Conservation (phyloP, 2,888 invertebrate genomes). For the Acrocyrtus sp. region DNA sequence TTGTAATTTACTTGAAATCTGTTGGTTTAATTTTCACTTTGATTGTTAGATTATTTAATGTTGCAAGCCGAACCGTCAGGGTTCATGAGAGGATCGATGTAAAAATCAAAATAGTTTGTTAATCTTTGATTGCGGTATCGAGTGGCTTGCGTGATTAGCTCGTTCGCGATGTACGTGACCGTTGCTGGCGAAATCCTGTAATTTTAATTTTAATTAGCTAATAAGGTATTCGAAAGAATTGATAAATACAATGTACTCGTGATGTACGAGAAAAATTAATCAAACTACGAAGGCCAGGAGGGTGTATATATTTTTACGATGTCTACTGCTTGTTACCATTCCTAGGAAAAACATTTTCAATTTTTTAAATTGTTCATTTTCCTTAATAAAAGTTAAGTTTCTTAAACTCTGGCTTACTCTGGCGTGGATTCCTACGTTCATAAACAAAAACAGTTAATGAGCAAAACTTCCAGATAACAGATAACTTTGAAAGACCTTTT, state of each 20-base stretch:
- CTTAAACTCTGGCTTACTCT: slow-evolving; percentile 17
- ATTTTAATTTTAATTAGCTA: neutral
- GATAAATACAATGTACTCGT: too few relatives aligned
- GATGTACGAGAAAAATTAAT: too few relatives aligned
- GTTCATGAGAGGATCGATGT: slow-evolving; percentile 79
- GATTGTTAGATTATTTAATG: too few relatives aligned
- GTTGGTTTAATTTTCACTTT: neutral
- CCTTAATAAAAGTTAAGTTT: slow-evolving; percentile 1
- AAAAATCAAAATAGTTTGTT: slow-evolving; percentile 73
- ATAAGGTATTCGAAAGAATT: neutral
- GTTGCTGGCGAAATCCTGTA: slow-evolving; percentile 86
- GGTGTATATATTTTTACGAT: neutral
- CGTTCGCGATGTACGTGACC: slow-evolving; percentile 77
- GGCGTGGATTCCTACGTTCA: slow-evolving; percentile 82
- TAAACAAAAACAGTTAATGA: neutral
- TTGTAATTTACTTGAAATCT: too few relatives aligned
- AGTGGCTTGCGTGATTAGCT: slow-evolving; percentile 70
- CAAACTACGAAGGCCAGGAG: too few relatives aligned
- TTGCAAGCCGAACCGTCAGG: slow-evolving; percentile 75
- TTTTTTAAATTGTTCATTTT: neutral
- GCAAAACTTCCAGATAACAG: too few relatives aligned
- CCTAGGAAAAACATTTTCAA: slow-evolving; percentile 11
- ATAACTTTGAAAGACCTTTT: too few relatives aligned
- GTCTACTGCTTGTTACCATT: slow-evolving; percentile 16
- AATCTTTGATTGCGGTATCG: slow-evolving; percentile 70